Base-by-base conservation (phyloP, 2,888 invertebrate species). In the Drosophila sordidula region DNA sequence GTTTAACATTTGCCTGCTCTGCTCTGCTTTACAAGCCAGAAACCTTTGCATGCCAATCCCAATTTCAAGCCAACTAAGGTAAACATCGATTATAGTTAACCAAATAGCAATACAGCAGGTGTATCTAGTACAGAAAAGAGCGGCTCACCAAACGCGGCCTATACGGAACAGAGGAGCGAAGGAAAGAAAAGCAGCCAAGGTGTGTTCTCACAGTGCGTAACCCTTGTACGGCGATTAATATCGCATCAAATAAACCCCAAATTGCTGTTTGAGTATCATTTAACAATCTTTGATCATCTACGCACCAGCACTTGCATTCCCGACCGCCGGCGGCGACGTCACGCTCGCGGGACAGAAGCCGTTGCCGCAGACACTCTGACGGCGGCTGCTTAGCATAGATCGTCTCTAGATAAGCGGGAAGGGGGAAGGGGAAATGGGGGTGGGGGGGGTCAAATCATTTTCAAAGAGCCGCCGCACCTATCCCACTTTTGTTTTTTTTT, bases 211-310 rank as follows among this genome's bases (percentile, higher is more conserved):
- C 70, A 70, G 75, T 78, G 82, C 75, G 80, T 87, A 82, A 87
- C 80, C 82, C 87, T 80, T 76, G 70, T 70, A 62, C 55, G 16
- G 59, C 74, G 89, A 87, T 84, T 77, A 87, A 89, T 87, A 89
- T 89, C 80, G 73, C 79, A 82, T 89, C 82, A 87, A 76, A 89
- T 82, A 84, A 87, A 89, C 87, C 87, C 72, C 67, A 75, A 82
- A 87, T 82, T 81, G 89, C 75, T 87, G 82, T 80, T 78, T 77
- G 82, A 82, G 76, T 80, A 80, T 75, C 84, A 87, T 85, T 85
- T 85, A 87, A 87, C 87, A 81, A 80, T 87, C 85, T 82, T 74
- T 86, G 67, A 75, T 70, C 79, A 87, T 78, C 80, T 75, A 85
- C 78, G 73, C 74, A 74, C 56, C 77, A 51, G 64, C 46, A 46